Percentiles rank a stretch among this genome's conserved stretches.
phyloP scores from a whole-genome alignment of 2,113 vertebrate species.

The Castor canadensis region DNA sequence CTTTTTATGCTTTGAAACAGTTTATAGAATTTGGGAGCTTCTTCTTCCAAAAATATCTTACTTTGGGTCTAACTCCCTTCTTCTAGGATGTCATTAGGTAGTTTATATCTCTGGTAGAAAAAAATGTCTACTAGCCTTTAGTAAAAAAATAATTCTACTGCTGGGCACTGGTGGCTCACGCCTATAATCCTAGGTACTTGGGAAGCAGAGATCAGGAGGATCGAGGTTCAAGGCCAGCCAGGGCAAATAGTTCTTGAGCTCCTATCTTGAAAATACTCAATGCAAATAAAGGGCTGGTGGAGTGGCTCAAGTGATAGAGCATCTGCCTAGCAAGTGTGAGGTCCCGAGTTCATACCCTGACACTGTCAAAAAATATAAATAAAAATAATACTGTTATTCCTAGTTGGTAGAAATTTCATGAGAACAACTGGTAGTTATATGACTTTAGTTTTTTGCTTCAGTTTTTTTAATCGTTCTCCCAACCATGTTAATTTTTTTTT shows the following conservation, averaged over 20 bases:
- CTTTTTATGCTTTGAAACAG: neutral
- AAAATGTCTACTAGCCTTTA: neutral
- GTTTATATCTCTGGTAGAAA: neutral
- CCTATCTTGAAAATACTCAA: neutral
- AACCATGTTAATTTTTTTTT: neutral
- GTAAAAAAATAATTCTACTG: too few relatives aligned
- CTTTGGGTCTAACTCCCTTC: constrained; percentile 2
- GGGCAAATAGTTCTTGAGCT: too few relatives aligned
- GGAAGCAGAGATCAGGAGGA: neutral
- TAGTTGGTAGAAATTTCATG: constrained; percentile 16
- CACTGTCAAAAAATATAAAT: neutral
- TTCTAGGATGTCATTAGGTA: neutral
- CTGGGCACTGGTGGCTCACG: neutral
- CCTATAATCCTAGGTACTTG: neutral
- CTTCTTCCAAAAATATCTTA: neutral
- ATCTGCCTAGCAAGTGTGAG: too few relatives aligned
- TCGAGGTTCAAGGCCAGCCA: neutral
- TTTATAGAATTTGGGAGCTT: constrained; percentile 25
- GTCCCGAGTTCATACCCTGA: neutral
- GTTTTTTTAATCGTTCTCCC: neutral
- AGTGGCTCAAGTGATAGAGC: neutral
- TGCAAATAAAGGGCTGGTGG: neutral
- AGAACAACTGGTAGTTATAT: neutral
- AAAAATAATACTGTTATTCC: neutral
- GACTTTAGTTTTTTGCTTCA: neutral